Conservation (phyloP, 2,797 vertebrate species). For the Sebastes goodei region DNA sequence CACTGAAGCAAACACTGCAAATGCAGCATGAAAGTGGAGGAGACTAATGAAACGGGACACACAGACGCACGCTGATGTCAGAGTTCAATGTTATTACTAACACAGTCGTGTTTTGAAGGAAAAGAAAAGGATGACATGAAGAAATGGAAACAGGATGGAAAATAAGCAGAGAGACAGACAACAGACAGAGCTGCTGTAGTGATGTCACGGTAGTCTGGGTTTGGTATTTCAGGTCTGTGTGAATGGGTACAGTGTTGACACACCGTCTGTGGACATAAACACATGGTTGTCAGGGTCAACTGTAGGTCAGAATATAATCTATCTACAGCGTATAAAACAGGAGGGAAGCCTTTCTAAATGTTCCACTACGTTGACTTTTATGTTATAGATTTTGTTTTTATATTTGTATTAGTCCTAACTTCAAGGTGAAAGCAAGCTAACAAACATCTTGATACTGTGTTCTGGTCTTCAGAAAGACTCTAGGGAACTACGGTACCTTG, state of each 20-base stretch:
- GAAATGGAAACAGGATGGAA: constrained; percentile 46
- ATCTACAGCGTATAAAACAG: background rate
- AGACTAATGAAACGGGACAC: background rate
- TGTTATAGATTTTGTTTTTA: background rate
- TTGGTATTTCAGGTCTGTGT: constrained; percentile 71
- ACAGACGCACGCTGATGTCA: constrained; percentile 16
- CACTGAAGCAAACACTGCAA: constrained; percentile 3
- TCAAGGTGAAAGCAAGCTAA: background rate
- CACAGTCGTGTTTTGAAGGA: constrained; percentile 27
- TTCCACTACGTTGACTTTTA: background rate
- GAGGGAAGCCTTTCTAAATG: background rate
- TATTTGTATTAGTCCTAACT: background rate
- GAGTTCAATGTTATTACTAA: constrained; percentile 3
- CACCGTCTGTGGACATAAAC: constrained; percentile 66
- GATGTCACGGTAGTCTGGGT: constrained; percentile 65
- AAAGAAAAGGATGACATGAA: constrained; percentile 39
- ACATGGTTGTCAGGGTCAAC: constrained; percentile 68
- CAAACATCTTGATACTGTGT: background rate
- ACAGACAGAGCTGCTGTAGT: constrained; percentile 43
- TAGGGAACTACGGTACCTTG: background rate
- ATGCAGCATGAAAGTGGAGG: constrained; percentile 12
- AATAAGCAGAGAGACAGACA: constrained; percentile 43
- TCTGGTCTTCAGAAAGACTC: background rate
- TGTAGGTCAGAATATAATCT: constrained; percentile 50
- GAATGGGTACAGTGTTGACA: constrained; percentile 72